Evolutionary conservation across 2,797 vertebrate genomes (phyloP), one percentile per base, ranked within the genome.

Genomic region (Thaleichthys pacificus): DNA sequence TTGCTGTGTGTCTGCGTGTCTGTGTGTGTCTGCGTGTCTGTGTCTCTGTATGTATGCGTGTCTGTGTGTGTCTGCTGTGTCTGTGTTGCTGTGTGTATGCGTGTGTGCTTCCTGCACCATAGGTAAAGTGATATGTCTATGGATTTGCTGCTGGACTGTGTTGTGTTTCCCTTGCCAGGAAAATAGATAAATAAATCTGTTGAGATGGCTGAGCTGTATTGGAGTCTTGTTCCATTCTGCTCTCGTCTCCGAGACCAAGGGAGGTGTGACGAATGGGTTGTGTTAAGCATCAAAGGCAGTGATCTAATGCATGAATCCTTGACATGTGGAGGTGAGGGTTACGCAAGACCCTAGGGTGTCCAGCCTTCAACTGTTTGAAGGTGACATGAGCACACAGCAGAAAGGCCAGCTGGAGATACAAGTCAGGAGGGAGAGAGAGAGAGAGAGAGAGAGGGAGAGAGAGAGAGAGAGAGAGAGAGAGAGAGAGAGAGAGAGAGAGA

Each of bases 161-260:
- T 49, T 47, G 38, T 22, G 21, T 26, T 66, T 71, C 69, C 58
- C 67, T 26, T 0, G 32, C 9, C 9, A n/a, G 71, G 62, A 68
- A 66, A 66, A 22, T 30, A 26, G 3, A 57, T 51, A 70, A 8
- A 61, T 15, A 19, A 1, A 35, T 69, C 35, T 73, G 38, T 9
- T 2, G n/a, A 14, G 30, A 47, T 35, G 32, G 51, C 56, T 42
- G 54, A 56, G 3, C 0, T 7, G 26, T 15, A 65, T 4, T 15
- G 15, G 22, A 21, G 14, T 15, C 3, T 21, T 19, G 38, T 60
- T 38, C 19, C n/a, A n/a, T 58, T 56, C 54, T 47, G 1, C 49
- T 42, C n/a, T 42, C 9, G 14, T 60, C 32, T 42, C 2, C 22
- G 2, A 26, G 15, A 73, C 28, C 19, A 24, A 14, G 21, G 26